A percentile compares a stretch with the other conserved stretches of the same genome.
Conservation (phyloP, 35 echinoderm and acorn worm species). For the Hemicentrotus pulcherrimus region DNA sequence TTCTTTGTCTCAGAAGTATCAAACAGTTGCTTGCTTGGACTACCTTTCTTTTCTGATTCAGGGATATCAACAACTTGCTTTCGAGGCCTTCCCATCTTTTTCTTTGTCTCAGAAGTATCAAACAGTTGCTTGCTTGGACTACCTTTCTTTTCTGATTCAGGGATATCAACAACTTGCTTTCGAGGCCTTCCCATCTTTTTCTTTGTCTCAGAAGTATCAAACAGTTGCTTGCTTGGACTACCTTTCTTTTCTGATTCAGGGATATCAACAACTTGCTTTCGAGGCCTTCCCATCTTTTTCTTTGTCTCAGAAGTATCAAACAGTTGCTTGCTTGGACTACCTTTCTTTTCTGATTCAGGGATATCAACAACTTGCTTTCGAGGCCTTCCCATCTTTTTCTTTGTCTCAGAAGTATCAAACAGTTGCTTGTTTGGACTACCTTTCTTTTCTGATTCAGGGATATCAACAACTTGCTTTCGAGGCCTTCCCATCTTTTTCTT, state of each 20-base stretch:
- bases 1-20: background rate
- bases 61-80: background rate
- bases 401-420: background rate
- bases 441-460: background rate
- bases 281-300: background rate
- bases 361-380: background rate
- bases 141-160: background rate
- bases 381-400: constrained; percentile 16
- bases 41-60: background rate
- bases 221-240: background rate
- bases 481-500: constrained; percentile 9
- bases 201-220: background rate
- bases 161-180: background rate
- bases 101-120: background rate
- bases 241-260: background rate
- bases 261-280: background rate
- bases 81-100: background rate
- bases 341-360: too few relatives aligned
- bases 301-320: background rate
- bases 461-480: background rate
- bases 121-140: background rate
- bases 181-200: background rate
- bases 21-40: too few relatives aligned
- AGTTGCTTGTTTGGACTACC: background rate
- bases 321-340: too few relatives aligned